A percentile compares a stretch with the other conserved stretches of the same genome.
These are phyloP conservation scores for Neocloeon triangulifer DNA, from an alignment of 1,140 invertebrate species.

Conservation along the genomic window DNA sequence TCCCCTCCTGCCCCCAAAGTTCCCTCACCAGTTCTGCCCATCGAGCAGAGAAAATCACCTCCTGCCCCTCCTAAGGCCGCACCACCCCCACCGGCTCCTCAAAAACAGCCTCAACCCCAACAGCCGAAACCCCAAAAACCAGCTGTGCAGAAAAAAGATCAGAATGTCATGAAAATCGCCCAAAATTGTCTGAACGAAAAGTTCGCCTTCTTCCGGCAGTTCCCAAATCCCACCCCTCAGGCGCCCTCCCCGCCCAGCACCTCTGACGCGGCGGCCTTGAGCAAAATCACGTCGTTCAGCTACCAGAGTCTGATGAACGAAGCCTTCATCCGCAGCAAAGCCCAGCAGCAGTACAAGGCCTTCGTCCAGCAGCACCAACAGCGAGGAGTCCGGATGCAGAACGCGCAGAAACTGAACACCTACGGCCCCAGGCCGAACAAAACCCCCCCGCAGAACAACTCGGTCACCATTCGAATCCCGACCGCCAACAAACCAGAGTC, in stretches of 20 bases:
- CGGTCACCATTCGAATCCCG: too few relatives aligned
- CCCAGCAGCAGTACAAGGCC: not conserved
- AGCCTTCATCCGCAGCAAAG: too few relatives aligned
- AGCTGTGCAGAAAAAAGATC: slow-evolving; percentile 8
- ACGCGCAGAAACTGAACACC: slow-evolving; percentile 2
- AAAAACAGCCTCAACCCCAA: not conserved
- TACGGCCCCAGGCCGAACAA: slow-evolving; percentile 3
- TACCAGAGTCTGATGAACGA: slow-evolving; percentile 4
- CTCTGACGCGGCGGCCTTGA: not conserved
- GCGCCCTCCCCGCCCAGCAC: not conserved
- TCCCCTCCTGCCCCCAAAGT: slow-evolving; percentile 4
- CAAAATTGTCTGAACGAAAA: not conserved
- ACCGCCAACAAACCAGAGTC: slow-evolving; percentile 5
- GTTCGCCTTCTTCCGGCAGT: not conserved
- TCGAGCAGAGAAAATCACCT: slow-evolving; percentile 4
- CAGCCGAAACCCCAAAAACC: slow-evolving; percentile 9
- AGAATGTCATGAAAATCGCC: not conserved
- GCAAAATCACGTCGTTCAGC: slow-evolving; percentile 2
- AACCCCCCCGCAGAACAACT: too few relatives aligned
- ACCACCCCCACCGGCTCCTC: slow-evolving; percentile 2
- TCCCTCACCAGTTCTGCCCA: not conserved
- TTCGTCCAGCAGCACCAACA: slow-evolving; percentile 3
- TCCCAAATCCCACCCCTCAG: not conserved
- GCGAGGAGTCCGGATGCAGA: slow-evolving; percentile 6
- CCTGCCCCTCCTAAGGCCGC: not conserved